phyloP scores from a whole-genome alignment of 2,113 vertebrate species.

The Bagarius yarrelli region DNA sequence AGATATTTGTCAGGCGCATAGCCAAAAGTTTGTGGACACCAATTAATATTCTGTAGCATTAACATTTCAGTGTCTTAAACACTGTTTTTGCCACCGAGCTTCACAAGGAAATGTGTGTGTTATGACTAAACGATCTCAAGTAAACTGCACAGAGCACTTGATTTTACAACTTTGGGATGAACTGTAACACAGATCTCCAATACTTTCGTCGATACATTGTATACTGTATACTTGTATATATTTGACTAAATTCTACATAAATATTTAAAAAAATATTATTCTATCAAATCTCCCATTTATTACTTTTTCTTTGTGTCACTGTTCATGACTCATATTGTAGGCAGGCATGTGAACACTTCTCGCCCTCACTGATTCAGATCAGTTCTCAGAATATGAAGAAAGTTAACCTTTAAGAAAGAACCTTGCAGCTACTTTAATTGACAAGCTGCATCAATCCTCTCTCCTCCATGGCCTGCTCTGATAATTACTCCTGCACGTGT shows the following conservation, averaged over 20 bases:
- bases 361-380: conserved; percentile 73
- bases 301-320: conserved; percentile 27
- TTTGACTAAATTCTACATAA: conserved; percentile 9
- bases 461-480: conserved; percentile 64
- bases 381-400: conserved; percentile 70
- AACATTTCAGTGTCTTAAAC: no score
- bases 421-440: conserved; percentile 80
- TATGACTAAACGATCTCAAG: no score
- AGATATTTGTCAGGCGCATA: neutral
- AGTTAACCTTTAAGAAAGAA: conserved; percentile 79
- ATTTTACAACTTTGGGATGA: no score
- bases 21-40: no score
- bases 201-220: no score
- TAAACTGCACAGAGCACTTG: no score
- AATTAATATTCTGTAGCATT: no score
- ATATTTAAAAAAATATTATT: conserved; percentile 32
- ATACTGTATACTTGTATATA: neutral
- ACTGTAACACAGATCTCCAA: no score
- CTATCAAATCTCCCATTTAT: conserved; percentile 54
- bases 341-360: conserved; percentile 57
- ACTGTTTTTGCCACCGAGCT: no score
- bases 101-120: no score
- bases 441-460: conserved; percentile 80
- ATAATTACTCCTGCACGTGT: conserved; percentile 73
- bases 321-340: conserved; percentile 57